Evolutionary conservation across 1,140 invertebrate genomes (phyloP), one percentile per base, ranked within the genome.

Genomic region (Zaprionus inermis): DNA sequence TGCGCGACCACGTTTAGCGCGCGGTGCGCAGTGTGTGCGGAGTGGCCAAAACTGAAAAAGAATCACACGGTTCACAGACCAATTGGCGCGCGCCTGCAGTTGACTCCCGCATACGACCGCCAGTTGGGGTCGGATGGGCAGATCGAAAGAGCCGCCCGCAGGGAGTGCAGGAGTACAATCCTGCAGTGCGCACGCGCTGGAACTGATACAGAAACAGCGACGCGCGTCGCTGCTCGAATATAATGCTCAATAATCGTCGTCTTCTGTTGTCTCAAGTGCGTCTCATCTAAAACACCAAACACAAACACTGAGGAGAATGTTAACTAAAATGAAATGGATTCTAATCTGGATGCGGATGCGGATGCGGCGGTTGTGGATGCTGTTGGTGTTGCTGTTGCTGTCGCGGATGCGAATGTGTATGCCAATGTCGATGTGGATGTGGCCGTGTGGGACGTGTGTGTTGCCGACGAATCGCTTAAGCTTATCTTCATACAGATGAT

Each of bases 241-340:
- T 54, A 54, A 49, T 49, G 73, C 58, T 82, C 67, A 86, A 83
- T 86, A 81, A 76, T 86, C 74, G 74, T 79, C 85, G 89, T 89
- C 76, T 78, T 91, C 89, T 91, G 89, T 82, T 80, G 86, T 90
- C 90, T 91, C 90, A 91, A 83, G 81, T 84, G 91, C 86, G 81
- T 91, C 89, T 92, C 91, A 92, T 92, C 91, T 92, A 91, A 92
- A 92, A 91, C 91, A 92, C 90, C 91, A 91, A 91, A 49, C 44
- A 49, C 49, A 69, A 73, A 92, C 79, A 86, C 79, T 89, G 75
- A 86, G 72, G 64, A 91, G 79, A 86, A 91, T 91, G 80, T 83
- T 76, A 91, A 92, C 81, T 89, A 91, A 92, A 84, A 91, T 86
- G 64, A 81, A 91, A 82, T 91, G 81, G 71, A 71, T 91, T 89